Evolutionary conservation across 2,113 vertebrate species (phyloP), one percentile per base, ranked within the genome.

Genomic region (Chloebia gouldiae): DNA sequence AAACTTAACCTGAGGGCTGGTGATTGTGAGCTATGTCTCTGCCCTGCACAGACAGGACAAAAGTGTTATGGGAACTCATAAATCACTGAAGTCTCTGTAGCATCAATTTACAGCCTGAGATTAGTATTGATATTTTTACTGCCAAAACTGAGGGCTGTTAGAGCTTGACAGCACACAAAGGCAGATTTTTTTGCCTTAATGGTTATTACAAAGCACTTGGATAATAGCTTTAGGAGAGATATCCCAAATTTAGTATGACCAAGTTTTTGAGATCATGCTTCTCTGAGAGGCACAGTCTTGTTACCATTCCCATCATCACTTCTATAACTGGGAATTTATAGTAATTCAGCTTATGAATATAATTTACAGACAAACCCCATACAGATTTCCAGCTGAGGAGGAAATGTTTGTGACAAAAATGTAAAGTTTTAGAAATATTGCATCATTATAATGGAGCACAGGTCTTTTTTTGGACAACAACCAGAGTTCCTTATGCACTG

Each of bases 81-180:
- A 80, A 86, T 92, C 71, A 77, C 47, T 39, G 9, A 80, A 88
- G 71, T 39, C 88, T 60, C n/a, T 59, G 24, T 49, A 73, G 61
- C 76, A 83, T 40, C 69, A 75, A 23, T 96, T 95, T 90, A 81
- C 77, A 92, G 80, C 24, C 56, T 45, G 79, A 91, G 76, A 90
- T 94, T 66, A 93, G 14, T 94, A 93, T 81, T 92, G 85, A 88
- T 94, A 68, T 81, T 90, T 95, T 83, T 88, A 45, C 64, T 71
- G 63, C 44, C 72, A 37, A 93, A 86, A 54, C 33, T 60, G 56
- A 70, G 33, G 25, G 68, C 24, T 86, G 54, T 51, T 95, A 47
- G 35, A 66, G 11, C 50, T 63, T 63, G 45, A 72, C 54, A 85
- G 54, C 20, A 28, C 63, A 37, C 4, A 12, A 71, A 88, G 40